Evolutionary conservation across 2,797 vertebrate genomes (phyloP).

Genomic region (Thripadectes ignobilis): DNA sequence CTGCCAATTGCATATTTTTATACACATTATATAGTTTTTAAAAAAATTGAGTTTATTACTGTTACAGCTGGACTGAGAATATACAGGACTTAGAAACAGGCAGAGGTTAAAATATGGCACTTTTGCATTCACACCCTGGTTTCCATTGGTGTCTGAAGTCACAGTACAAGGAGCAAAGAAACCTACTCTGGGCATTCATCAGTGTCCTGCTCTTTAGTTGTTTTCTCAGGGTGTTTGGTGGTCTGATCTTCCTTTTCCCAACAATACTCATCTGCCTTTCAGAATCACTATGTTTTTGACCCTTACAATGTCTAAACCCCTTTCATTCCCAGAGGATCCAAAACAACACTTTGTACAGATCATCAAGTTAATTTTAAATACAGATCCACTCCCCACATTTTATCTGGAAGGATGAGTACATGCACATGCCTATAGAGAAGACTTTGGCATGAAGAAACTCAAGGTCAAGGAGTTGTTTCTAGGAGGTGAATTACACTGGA

Average conservation of each 20-base stretch:
- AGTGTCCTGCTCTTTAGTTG: not conserved
- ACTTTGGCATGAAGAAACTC: not conserved
- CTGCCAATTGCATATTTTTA: not conserved
- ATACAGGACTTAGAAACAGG: not conserved
- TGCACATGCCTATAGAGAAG: not conserved
- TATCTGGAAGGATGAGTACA: not conserved
- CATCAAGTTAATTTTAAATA: not conserved
- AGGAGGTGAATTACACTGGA: not conserved
- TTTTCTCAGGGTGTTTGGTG: not conserved
- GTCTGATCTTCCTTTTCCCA: not conserved
- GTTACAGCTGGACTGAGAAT: not conserved
- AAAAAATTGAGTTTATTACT: not conserved
- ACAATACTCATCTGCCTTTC: not conserved
- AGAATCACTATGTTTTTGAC: not conserved
- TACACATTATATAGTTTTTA: too few species aligned
- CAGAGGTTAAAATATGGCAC: not conserved
- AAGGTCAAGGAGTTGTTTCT: not conserved
- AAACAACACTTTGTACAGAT: not conserved
- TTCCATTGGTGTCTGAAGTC: not conserved
- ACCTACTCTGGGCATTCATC: fast-evolving
- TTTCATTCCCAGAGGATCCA: not conserved
- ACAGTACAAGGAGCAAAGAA: not conserved
- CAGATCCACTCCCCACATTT: not conserved
- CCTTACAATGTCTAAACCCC: not conserved
- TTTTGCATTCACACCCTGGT: not conserved